phyloP scores from a whole-genome alignment of 2,888 invertebrate species.

The Temnothorax rugatulus region DNA sequence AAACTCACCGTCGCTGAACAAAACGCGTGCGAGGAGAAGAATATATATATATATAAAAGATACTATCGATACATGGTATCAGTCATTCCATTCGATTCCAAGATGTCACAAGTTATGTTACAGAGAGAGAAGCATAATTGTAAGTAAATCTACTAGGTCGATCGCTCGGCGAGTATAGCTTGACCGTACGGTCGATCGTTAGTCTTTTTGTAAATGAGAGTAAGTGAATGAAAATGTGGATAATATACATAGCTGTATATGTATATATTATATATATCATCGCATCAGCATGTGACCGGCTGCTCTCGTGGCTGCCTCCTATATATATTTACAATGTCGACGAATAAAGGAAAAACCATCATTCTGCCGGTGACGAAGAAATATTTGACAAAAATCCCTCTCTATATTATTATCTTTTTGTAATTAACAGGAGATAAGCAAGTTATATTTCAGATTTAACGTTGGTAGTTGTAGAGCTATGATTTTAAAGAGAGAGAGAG shows the following conservation, averaged over 20 bases:
- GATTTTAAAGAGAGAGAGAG: background rate
- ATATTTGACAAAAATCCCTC: constrained; percentile 3
- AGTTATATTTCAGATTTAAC: background rate
- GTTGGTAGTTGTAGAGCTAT: background rate
- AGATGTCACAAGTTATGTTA: constrained; percentile 78
- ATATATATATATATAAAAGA: background rate
- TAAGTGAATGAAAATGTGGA: constrained; percentile 82
- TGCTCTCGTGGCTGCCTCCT: constrained; percentile 42
- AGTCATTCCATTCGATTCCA: constrained; percentile 80
- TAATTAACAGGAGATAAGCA: background rate
- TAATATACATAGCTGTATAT: constrained; percentile 72
- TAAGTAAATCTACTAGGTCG: constrained; percentile 73
- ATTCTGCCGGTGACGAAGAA: constrained; percentile 21
- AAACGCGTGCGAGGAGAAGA: constrained; percentile 57
- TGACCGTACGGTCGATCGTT: constrained; percentile 48
- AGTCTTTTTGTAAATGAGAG: constrained; percentile 83
- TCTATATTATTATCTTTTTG: background rate
- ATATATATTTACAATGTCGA: constrained; percentile 44
- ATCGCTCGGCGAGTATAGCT: constrained; percentile 62
- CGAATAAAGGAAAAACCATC: constrained; percentile 46
- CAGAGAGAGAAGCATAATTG: constrained; percentile 71
- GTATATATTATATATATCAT: constrained; percentile 3
- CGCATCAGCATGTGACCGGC: constrained; percentile 26
- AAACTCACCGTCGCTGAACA: constrained; percentile 71
- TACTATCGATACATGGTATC: constrained; percentile 75